Percentiles rank a stretch among this genome's conserved stretches.
Evolutionary conservation across 2,888 invertebrate genomes (phyloP).

Genomic region (Coelopa pilipes): DNA sequence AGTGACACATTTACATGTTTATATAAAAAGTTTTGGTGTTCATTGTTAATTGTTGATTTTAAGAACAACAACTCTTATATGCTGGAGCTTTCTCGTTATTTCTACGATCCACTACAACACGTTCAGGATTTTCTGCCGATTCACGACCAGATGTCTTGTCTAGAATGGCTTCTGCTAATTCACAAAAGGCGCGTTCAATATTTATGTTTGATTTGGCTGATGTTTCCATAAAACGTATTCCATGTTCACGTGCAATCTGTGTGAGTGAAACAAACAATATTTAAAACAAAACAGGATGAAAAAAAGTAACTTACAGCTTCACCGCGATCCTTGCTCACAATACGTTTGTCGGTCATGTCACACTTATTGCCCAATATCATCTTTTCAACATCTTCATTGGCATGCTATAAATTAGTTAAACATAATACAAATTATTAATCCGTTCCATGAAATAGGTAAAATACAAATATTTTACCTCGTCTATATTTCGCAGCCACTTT

Average conservation of each 20-base stretch:
- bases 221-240: slow-evolving; percentile 97
- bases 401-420: slow-evolving; percentile 75
- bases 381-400: slow-evolving; percentile 98
- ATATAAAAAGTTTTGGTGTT: slow-evolving; percentile 32
- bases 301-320: slow-evolving; percentile 79
- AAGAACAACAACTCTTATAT: slow-evolving; percentile 67
- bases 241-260: slow-evolving; percentile 94
- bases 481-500: slow-evolving; percentile 97
- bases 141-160: slow-evolving; percentile 89
- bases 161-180: slow-evolving; percentile 93
- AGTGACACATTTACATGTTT: slow-evolving; percentile 33
- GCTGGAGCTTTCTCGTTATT: slow-evolving; percentile 65
- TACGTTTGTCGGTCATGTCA: slow-evolving; percentile 95
- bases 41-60: slow-evolving; percentile 45
- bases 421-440: background rate
- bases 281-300: background rate
- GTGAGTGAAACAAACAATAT: slow-evolving; percentile 46
- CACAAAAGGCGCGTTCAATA: slow-evolving; percentile 94
- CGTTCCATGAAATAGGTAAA: slow-evolving; percentile 35
- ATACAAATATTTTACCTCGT: slow-evolving; percentile 85
- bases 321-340: slow-evolving; percentile 91
- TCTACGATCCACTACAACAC: slow-evolving; percentile 79
- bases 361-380: slow-evolving; percentile 99
- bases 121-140: slow-evolving; percentile 79
- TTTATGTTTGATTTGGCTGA: slow-evolving; percentile 97